Conservation (phyloP, 92 coral and sea anemone genomes). For the Epizoanthus stellaris region DNA sequence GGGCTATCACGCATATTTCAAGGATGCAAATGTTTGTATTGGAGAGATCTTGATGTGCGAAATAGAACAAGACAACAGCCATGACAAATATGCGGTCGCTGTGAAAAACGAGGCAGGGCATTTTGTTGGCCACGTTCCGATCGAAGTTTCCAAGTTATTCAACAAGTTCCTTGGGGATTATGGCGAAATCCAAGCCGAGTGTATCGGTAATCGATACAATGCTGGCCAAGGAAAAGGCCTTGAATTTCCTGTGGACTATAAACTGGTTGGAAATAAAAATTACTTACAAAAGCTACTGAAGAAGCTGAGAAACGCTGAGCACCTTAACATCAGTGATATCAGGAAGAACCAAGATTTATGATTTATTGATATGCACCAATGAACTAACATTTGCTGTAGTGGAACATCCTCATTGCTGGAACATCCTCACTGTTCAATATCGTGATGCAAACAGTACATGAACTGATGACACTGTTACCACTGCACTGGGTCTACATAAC, state of each 20-base stretch:
- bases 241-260: constrained; percentile 62
- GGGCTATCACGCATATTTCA: constrained; percentile 28
- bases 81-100: not conserved
- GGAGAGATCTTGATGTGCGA: constrained; percentile 20
- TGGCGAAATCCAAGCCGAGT: constrained; percentile 49
- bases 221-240: constrained; percentile 57
- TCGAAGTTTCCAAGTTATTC: constrained; percentile 26
- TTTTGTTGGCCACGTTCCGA: not conserved
- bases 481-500: constrained; percentile 19
- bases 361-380: constrained; percentile 1
- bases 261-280: constrained; percentile 40
- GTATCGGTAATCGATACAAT: constrained; percentile 55
- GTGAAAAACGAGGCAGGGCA: not conserved
- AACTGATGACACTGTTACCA: constrained; percentile 33
- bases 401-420: too few species aligned
- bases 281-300: constrained; percentile 33
- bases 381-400: too few species aligned
- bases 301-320: constrained; percentile 30
- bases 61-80: constrained; percentile 1
- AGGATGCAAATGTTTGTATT: constrained; percentile 7
- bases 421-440: not conserved
- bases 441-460: constrained; percentile 17
- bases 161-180: constrained; percentile 27
- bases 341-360: constrained; percentile 14
- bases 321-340: not conserved